phyloP scores from a whole-genome alignment of 2,113 vertebrate genomes.

The Psammodynastes pulverulentus region DNA sequence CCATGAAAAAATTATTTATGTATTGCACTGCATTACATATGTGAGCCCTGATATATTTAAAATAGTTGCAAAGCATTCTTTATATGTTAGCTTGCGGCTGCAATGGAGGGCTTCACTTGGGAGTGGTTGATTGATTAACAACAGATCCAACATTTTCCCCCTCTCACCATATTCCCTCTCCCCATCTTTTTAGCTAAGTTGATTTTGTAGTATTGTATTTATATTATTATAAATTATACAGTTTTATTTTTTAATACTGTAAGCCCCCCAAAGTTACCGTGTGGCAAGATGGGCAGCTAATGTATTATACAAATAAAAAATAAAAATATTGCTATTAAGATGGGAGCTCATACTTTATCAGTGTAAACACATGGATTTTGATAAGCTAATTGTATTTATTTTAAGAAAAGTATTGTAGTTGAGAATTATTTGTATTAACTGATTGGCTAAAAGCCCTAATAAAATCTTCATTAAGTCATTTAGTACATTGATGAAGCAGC shows the following conservation, averaged over 20 bases:
- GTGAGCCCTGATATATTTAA: not conserved
- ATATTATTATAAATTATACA: not conserved
- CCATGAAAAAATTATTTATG: not conserved
- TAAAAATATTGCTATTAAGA: not conserved
- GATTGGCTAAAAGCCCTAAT: not conserved
- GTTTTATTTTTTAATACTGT: not conserved
- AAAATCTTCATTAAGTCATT: constrained; percentile 22
- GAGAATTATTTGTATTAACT: not conserved
- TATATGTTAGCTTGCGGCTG: too few species aligned
- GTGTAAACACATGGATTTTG: not conserved
- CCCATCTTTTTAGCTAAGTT: too few species aligned
- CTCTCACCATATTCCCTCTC: too few species aligned
- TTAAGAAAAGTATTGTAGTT: not conserved
- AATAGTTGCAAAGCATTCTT: not conserved
- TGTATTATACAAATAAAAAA: not conserved
- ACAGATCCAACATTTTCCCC: too few species aligned
- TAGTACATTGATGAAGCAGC: constrained; percentile 21
- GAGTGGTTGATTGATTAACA: too few species aligned
- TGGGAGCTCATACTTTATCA: not conserved
- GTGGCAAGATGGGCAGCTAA: not conserved
- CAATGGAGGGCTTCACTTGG: too few species aligned
- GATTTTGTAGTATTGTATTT: not conserved
- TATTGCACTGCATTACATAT: not conserved
- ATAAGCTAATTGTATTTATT: not conserved
- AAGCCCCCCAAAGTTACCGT: not conserved